Conservation (phyloP, 2,888 invertebrate genomes). For the Dorcus hopei region DNA sequence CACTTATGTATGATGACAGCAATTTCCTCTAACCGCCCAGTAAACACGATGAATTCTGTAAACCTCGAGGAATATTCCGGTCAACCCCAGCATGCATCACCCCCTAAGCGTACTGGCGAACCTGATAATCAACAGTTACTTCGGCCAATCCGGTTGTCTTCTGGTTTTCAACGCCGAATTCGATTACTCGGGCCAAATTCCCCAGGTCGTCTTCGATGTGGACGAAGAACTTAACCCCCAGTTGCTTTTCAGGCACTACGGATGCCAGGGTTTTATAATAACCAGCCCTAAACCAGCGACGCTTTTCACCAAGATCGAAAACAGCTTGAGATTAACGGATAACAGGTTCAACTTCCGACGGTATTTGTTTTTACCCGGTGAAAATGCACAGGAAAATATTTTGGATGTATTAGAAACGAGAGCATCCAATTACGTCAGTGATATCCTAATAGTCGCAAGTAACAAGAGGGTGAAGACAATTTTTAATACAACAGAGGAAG, state of each 20-base stretch:
- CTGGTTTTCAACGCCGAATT: conserved; percentile 9
- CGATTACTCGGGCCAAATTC: not conserved
- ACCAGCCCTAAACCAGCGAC: not conserved
- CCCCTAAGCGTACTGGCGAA: conserved; percentile 4
- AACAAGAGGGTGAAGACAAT: not conserved
- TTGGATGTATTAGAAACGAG: conserved; percentile 2
- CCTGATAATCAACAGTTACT: conserved; percentile 9
- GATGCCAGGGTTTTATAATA: conserved; percentile 12
- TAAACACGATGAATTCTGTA: too few relatives aligned
- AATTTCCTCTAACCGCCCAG: too few relatives aligned
- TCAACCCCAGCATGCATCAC: conserved; percentile 4
- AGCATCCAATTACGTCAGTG: too few relatives aligned
- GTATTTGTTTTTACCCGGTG: conserved; percentile 7
- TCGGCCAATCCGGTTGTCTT: conserved; percentile 5
- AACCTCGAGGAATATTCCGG: too few relatives aligned
- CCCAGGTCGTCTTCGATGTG: conserved; percentile 5
- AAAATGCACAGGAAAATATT: not conserved
- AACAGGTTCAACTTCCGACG: conserved; percentile 13
- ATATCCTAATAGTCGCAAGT: too few relatives aligned
- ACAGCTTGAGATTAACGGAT: conserved; percentile 3
- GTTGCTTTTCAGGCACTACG: conserved; percentile 11
- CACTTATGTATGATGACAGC: too few relatives aligned
- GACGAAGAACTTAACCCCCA: not conserved
- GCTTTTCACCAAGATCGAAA: conserved; percentile 12
- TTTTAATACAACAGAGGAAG: not conserved